Evolutionary conservation across 2,113 vertebrate genomes (phyloP).

Genomic region (Ifrita kowaldi): DNA sequence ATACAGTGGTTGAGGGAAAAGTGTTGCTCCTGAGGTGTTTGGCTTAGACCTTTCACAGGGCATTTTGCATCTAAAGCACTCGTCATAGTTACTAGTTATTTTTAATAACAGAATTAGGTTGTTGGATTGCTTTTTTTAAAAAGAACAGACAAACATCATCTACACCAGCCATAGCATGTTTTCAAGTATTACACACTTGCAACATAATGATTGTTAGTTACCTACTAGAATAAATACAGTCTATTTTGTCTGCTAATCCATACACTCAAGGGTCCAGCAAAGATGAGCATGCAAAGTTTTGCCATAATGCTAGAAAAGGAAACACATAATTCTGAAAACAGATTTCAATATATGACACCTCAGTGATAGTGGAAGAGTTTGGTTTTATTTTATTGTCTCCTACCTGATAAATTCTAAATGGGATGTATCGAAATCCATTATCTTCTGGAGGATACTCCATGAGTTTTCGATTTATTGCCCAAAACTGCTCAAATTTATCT

Average conservation of each 20-base stretch:
- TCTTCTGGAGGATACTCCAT: conserved; percentile 96
- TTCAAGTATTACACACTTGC: background rate
- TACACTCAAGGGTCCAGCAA: background rate
- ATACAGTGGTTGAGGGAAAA: background rate
- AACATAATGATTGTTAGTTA: background rate
- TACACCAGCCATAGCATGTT: background rate
- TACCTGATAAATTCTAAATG: conserved; percentile 99
- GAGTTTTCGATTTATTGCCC: conserved; percentile 98
- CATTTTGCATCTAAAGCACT: background rate
- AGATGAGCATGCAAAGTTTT: background rate
- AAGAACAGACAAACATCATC: background rate
- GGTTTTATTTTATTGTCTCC: background rate
- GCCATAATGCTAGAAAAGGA: background rate
- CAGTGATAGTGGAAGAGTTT: background rate
- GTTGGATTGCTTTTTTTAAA: background rate
- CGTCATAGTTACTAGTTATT: background rate
- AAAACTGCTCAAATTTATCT: conserved; percentile 99
- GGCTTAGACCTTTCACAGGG: background rate
- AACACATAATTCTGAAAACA: background rate
- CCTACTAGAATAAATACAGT: background rate
- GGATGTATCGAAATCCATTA: conserved; percentile 93
- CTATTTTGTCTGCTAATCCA: background rate
- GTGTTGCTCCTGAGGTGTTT: background rate
- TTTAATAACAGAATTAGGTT: background rate
- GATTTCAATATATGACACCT: background rate